Evolutionary conservation across 2,888 invertebrate genomes (phyloP), one percentile per base, ranked within the genome.

Genomic region (Psococerastis gibbosa): DNA sequence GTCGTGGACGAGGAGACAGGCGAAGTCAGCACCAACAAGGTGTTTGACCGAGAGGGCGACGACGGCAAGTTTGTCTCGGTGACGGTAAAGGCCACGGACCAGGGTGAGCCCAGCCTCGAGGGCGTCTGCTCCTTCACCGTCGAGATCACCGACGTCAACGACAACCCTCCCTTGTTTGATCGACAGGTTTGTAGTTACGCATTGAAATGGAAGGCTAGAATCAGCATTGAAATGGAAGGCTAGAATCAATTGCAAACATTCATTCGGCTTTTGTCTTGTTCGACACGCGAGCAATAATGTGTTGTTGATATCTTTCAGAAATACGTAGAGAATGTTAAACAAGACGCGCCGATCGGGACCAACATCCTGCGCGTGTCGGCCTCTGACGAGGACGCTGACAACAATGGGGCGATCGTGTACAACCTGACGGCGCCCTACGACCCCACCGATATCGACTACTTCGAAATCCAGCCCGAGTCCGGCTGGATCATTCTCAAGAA

Each of bases 91-190:
- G 98, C 95, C 3, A 92, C 92, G 1, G 98, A 98, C 71, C 87
- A 94, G 60, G 98, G 95, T n/a, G 89, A 89, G 60, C 94, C 95
- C 1, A 89, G 91, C 0, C 63, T 98, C 51, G 95, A 95, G 63
- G 94, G 95, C 20, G 94, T 95, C 51, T 98, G 98, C 63, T 95
- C 95, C 5, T 97, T 98, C 60, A 92, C 91, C 13, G 94, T 94
- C 38, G 92, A 92, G 68, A 91, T 97, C 43, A 89, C 89, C 2
- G 97, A 97, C 61, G 88, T 92, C 35, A 98, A 97, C 58, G 97
- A 97, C 61, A 95, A 95, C 63, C 89, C 91, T 5, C 91, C 91
- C 6, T 65, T 91, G 43, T 92, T 92, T 62, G 91, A 91, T 66
- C 72, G 91, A 68, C 91, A 91, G 77, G 89, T 88, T 44, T 43